Conservation (phyloP, 1,140 invertebrate genomes). For the Saxidomus purpurata region DNA sequence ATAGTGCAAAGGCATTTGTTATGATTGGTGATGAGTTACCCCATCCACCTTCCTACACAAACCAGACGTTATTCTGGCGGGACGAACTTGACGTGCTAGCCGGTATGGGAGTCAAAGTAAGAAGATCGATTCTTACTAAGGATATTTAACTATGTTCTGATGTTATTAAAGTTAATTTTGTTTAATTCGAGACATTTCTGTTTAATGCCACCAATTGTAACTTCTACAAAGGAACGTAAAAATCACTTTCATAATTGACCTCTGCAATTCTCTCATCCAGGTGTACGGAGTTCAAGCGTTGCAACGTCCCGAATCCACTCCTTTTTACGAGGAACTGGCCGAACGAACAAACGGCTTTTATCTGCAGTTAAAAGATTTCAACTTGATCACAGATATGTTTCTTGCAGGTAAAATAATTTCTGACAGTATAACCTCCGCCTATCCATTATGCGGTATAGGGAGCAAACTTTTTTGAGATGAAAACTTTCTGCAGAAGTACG, state of each 20-base stretch:
- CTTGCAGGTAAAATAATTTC: too few relatives aligned
- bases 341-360: constrained; percentile 78
- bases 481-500: too few relatives aligned
- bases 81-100: constrained; percentile 78
- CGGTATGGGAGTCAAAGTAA: constrained; percentile 83
- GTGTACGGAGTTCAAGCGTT: constrained; percentile 82
- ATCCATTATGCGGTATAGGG: too few relatives aligned
- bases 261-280: constrained; percentile 65
- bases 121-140: too few relatives aligned
- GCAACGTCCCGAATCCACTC: background rate
- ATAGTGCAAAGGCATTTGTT: constrained; percentile 83
- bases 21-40: constrained; percentile 82
- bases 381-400: constrained; percentile 84
- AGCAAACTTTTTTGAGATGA: too few relatives aligned
- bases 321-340: constrained; percentile 81
- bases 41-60: constrained; percentile 81
- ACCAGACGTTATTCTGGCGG: constrained; percentile 79
- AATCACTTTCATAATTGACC: too few relatives aligned
- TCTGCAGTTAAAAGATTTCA: constrained; percentile 77
- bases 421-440: too few relatives aligned
- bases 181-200: too few relatives aligned
- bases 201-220: too few relatives aligned
- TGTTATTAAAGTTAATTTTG: too few relatives aligned
- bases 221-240: too few relatives aligned
- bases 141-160: too few relatives aligned